A percentile compares a stretch with the other conserved stretches of the same genome.
Evolutionary conservation across 1,140 invertebrate species (phyloP).

Genomic region (Pomacea maculata): DNA sequence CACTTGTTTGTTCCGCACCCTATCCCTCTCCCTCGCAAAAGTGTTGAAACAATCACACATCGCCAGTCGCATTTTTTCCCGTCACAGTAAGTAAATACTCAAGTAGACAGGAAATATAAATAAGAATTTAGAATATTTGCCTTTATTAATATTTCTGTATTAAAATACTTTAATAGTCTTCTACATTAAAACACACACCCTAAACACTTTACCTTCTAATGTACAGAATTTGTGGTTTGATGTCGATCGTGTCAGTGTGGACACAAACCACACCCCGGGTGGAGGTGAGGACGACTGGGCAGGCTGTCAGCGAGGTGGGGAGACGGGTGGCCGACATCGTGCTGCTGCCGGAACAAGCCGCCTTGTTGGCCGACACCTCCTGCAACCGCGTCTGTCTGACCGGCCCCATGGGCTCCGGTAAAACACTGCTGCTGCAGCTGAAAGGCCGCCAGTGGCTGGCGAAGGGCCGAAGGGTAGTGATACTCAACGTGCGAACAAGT

Average conservation of each 20-base stretch:
- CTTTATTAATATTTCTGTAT: too few relatives aligned
- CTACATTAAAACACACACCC: too few relatives aligned
- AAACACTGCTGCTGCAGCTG: conserved; percentile 17
- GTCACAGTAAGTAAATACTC: too few relatives aligned
- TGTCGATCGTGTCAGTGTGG: conserved; percentile 21
- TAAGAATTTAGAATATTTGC: background rate
- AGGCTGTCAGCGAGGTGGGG: conserved; percentile 15
- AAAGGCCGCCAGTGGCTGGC: conserved; percentile 14
- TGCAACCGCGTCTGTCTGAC: conserved; percentile 13
- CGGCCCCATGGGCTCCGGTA: conserved; percentile 17
- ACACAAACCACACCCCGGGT: conserved; percentile 12
- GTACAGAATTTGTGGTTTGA: conserved; percentile 15
- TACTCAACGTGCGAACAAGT: conserved; percentile 9
- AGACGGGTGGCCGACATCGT: conserved; percentile 17
- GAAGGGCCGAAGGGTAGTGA: conserved; percentile 19
- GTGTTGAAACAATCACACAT: too few relatives aligned
- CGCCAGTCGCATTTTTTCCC: too few relatives aligned
- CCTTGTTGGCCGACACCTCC: conserved; percentile 5
- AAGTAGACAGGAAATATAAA: background rate
- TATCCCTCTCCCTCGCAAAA: too few relatives aligned
- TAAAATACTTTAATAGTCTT: too few relatives aligned
- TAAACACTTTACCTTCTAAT: too few relatives aligned
- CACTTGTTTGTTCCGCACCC: too few relatives aligned
- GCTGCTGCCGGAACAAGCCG: conserved; percentile 11
- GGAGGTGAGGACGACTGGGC: conserved; percentile 11